Evolutionary conservation across 2,888 invertebrate genomes (phyloP).

Genomic region (Andrena flavipes): DNA sequence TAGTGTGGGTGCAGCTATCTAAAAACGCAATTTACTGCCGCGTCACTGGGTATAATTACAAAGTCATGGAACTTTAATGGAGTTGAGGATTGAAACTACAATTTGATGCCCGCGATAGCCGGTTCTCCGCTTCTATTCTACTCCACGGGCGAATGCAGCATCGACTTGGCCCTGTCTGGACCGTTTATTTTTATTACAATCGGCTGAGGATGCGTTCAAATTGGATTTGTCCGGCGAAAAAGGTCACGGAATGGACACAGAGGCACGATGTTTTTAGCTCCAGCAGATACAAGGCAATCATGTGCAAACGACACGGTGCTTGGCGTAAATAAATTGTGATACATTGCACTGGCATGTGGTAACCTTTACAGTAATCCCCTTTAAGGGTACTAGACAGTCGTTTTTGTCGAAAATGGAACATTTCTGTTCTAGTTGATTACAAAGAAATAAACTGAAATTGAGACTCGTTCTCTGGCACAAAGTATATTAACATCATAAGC

Average conservation of each 20-base stretch:
- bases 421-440: too few relatives aligned
- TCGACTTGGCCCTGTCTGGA: conserved; percentile 19
- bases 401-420: too few relatives aligned
- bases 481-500: too few relatives aligned
- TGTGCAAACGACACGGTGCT: too few relatives aligned
- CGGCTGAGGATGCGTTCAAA: conserved; percentile 42
- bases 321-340: too few relatives aligned
- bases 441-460: too few relatives aligned
- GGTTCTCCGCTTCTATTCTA: not conserved
- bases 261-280: conserved; percentile 32
- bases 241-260: conserved; percentile 10
- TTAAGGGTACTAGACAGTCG: too few relatives aligned
- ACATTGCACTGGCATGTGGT: too few relatives aligned
- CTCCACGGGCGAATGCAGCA: conserved; percentile 27
- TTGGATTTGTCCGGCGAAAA: conserved; percentile 46
- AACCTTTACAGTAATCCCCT: too few relatives aligned
- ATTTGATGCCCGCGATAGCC: not conserved
- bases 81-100: not conserved
- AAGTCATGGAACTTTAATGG: not conserved
- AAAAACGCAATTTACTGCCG: not conserved
- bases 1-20: not conserved
- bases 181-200: conserved; percentile 44
- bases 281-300: not conserved
- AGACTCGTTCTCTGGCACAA: too few relatives aligned
- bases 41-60: not conserved